These are phyloP conservation scores for Polyergus mexicanus DNA, from an alignment of 1,140 invertebrate species.

Conservation along the genomic window DNA sequence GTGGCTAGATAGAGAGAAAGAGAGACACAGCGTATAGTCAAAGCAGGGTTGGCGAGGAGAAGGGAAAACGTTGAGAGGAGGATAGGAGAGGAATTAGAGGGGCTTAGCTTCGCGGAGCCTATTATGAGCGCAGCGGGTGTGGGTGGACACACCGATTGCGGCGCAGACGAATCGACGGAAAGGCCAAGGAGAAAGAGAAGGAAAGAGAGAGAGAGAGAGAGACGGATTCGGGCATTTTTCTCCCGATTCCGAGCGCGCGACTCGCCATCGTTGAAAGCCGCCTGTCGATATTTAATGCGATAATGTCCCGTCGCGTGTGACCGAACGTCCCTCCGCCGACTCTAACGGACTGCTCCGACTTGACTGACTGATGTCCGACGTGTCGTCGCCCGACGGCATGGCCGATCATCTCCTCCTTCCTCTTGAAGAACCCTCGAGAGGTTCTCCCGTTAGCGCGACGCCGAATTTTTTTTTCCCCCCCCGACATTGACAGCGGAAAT, in stretches of 20 bases:
- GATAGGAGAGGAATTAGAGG: conserved; percentile 74
- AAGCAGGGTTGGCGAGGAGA: neutral
- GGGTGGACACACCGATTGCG: conserved; percentile 73
- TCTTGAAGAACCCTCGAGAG: conserved; percentile 44
- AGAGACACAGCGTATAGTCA: conserved; percentile 29
- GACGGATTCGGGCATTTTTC: conserved; percentile 79
- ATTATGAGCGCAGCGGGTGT: conserved; percentile 82
- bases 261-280: conserved; percentile 79
- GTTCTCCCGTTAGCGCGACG: conserved; percentile 38
- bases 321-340: conserved; percentile 77
- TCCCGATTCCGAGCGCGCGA: conserved; percentile 74
- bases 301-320: conserved; percentile 84
- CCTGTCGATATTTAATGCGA: conserved; percentile 85
- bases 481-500: conserved; percentile 3
- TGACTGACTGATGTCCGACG: conserved; percentile 76
- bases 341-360: conserved; percentile 76
- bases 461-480: conserved; percentile 36
- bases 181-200: neutral
- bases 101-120: conserved; percentile 78
- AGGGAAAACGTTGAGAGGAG: conserved; percentile 2
- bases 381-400: conserved; percentile 60
- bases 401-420: conserved; percentile 57
- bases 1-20: conserved; percentile 36
- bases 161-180: conserved; percentile 46
- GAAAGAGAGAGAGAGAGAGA: neutral